Percentiles rank a stretch among this genome's conserved stretches.
phyloP scores from a whole-genome alignment of 1,140 invertebrate genomes.

The Drosophila miranda region DNA sequence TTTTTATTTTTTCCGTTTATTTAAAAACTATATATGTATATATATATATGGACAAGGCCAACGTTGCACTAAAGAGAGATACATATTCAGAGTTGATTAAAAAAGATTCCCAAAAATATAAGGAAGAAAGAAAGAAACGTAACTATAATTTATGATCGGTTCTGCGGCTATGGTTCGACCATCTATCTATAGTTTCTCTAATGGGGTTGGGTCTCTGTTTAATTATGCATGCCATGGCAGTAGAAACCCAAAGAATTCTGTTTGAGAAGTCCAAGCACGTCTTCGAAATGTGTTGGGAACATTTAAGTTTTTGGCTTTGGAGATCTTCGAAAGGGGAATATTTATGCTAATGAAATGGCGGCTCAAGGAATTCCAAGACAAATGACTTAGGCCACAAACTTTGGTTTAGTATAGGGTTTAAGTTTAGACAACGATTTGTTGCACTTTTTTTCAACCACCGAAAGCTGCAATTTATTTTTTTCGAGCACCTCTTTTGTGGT shows the following conservation, averaged over 20 bases:
- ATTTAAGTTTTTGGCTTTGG: constrained; percentile 39
- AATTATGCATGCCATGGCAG: constrained; percentile 70
- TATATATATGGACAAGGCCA: constrained; percentile 60
- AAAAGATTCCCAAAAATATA: constrained; percentile 8
- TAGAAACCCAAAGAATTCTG: constrained; percentile 30
- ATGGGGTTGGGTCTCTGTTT: constrained; percentile 40
- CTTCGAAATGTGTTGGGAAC: constrained; percentile 58
- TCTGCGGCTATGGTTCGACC: not conserved
- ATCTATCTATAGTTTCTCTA: constrained; percentile 55
- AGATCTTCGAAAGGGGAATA: constrained; percentile 56
- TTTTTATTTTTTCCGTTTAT: constrained; percentile 37
- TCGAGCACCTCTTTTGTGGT: constrained; percentile 14
- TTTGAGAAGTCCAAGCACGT: constrained; percentile 58
- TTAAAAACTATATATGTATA: constrained; percentile 32
- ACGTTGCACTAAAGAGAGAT: constrained; percentile 61
- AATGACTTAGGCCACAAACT: constrained; percentile 61
- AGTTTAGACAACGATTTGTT: constrained; percentile 7
- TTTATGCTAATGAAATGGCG: constrained; percentile 63
- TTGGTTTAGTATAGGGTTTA: not conserved
- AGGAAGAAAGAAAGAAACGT: constrained; percentile 19
- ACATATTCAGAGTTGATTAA: constrained; percentile 33
- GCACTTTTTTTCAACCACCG: constrained; percentile 24
- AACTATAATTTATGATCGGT: constrained; percentile 46
- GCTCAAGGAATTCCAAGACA: constrained; percentile 23
- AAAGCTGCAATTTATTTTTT: constrained; percentile 14